Evolutionary conservation across 2,797 vertebrate species (phyloP), one percentile per base, ranked within the genome.

Genomic region (Gymnoscopelus braueri): DNA sequence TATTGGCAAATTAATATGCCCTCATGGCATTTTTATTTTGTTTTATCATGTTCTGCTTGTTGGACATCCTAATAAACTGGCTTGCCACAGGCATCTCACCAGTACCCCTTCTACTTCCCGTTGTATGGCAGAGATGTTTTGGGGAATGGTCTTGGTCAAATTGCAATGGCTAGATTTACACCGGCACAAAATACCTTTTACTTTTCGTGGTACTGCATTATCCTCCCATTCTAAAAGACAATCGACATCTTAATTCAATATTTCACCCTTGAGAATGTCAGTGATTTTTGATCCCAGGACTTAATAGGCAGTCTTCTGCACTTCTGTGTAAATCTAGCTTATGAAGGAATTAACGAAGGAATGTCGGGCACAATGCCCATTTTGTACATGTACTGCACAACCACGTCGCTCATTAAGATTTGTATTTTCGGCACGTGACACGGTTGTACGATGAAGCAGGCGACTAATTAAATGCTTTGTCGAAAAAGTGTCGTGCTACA

Each of bases 181-280:
- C 71, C 69, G 53, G 75, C 62, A 72, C 71, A 78, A 79, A 77
- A 84, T 69, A 79, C 77, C 64, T 32, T 23, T 8, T 64, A 60
- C 54, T 35, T 84, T 23, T 82, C 72, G 79, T 69, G 69, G 39
- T 15, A 64, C 59, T 69, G 65, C 73, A 75, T 79, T 50, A 67
- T 65, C 56, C 67, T 32, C 0, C 52, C 60, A 13, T 39, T 61
- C 50, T 72, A 48, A 72, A 39, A 77, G 58, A 78, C 54, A 69
- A 64, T 55, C 12, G 14, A 51, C 13, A 24, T 5, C 7, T 39
- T 13, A 2, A 35, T 24, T 63, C 15, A 50, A 73, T 71, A 54
- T 57, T 54, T 63, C 52, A 24, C 8, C 0, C 24, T 75, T 67
- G 63, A 75, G 70, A 78, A 67, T 0, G 63, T 66, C 64, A 53